These are phyloP conservation scores for Eristalis arbustorum DNA, from an alignment of 2,888 invertebrate genomes.

Conservation along the genomic window DNA sequence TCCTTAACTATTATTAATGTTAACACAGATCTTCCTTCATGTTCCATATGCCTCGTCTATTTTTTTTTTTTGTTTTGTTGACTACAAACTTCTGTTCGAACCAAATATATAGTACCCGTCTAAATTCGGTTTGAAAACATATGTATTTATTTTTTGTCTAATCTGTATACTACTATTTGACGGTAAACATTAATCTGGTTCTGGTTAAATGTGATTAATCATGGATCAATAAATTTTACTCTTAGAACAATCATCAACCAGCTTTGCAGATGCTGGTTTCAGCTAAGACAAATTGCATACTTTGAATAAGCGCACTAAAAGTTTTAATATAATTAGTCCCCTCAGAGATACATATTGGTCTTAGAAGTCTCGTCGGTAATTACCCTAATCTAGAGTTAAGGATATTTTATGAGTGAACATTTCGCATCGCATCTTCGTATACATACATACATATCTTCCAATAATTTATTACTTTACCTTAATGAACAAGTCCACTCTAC, in stretches of 20 bases:
- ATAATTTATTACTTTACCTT: slow-evolving; percentile 45
- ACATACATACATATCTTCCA: slow-evolving; percentile 5
- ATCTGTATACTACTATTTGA: too few relatives aligned
- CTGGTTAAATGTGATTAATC: neutral
- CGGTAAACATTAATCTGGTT: neutral
- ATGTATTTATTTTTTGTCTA: too few relatives aligned
- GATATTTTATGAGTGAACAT: slow-evolving; percentile 17
- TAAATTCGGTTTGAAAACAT: too few relatives aligned
- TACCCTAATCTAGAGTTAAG: slow-evolving; percentile 13
- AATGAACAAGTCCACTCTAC: slow-evolving; percentile 33
- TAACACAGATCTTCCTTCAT: too few relatives aligned
- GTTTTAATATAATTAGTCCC: neutral
- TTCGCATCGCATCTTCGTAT: neutral
- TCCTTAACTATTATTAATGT: too few relatives aligned
- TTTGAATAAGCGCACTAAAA: neutral
- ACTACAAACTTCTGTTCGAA: too few relatives aligned
- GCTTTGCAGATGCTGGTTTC: neutral
- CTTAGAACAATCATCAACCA: neutral
- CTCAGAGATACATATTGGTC: neutral
- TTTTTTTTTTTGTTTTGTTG: too few relatives aligned
- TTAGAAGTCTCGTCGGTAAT: slow-evolving; percentile 25
- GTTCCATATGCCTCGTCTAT: too few relatives aligned
- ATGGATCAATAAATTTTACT: neutral
- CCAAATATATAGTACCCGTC: too few relatives aligned
- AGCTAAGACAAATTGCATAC: neutral